These are phyloP conservation scores for Heterodera filipjevi DNA, from an alignment of 2,888 invertebrate genomes.

Conservation along the genomic window DNA sequence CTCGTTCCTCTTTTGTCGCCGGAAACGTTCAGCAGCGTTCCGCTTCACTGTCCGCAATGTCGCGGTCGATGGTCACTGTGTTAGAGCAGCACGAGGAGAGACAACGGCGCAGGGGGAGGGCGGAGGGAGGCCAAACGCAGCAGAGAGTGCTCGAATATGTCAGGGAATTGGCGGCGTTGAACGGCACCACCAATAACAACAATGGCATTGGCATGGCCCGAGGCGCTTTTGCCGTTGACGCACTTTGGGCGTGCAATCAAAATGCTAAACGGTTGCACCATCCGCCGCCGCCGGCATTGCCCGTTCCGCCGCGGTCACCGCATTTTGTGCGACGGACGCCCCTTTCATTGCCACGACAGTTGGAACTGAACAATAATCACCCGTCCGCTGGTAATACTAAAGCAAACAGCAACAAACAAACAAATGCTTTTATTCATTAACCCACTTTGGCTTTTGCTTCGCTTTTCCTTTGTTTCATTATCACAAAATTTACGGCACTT, in stretches of 20 bases:
- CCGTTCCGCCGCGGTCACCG: conserved; percentile 4
- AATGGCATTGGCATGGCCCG: neutral
- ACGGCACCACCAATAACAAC: neutral
- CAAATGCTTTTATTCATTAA: neutral
- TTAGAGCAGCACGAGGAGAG: conserved; percentile 45
- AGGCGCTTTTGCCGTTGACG: neutral
- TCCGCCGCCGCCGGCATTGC: conserved; percentile 6
- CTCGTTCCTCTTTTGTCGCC: conserved; percentile 17
- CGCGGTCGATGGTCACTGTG: conserved; percentile 54
- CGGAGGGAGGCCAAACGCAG: neutral
- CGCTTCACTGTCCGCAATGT: conserved; percentile 51
- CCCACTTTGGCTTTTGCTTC: conserved; percentile 6
- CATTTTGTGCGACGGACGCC: neutral
- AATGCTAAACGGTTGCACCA: neutral
- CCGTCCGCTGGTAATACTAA: neutral
- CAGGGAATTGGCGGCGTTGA: neutral
- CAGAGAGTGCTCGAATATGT: conserved; percentile 25
- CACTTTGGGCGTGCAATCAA: neutral
- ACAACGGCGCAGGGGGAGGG: neutral
- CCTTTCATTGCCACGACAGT: conserved; percentile 8
- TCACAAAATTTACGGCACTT: neutral
- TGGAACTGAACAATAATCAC: conserved; percentile 12
- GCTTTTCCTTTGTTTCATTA: neutral
- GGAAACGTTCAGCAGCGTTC: conserved; percentile 15
- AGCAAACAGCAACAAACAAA: too few relatives aligned